These are phyloP conservation scores for Chydorus sphaericus DNA, from an alignment of 2,888 invertebrate genomes.

Conservation along the genomic window DNA sequence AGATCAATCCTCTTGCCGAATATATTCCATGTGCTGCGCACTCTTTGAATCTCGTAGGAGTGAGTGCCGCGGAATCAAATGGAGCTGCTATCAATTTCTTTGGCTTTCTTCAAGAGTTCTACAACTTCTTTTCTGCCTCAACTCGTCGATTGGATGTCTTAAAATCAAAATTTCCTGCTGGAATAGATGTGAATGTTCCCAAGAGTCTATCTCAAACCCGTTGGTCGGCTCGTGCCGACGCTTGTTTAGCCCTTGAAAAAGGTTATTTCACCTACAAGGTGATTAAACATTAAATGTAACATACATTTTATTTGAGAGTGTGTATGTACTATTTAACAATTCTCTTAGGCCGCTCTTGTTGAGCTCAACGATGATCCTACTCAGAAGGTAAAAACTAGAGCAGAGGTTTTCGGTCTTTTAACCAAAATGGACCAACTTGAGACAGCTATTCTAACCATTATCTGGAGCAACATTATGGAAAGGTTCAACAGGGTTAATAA, in stretches of 20 bases:
- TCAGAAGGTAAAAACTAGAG: not conserved
- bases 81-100: not conserved
- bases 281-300: too few species aligned
- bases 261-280: not conserved
- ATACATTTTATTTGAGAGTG: too few species aligned
- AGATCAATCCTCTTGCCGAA: not conserved
- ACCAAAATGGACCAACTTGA: not conserved
- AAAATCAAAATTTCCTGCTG: not conserved
- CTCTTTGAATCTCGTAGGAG: not conserved
- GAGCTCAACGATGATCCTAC: not conserved
- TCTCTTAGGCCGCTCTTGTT: not conserved
- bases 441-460: not conserved
- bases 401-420: not conserved
- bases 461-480: slow-evolving; percentile 1
- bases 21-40: not conserved
- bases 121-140: slow-evolving; percentile 1
- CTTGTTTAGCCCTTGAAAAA: not conserved
- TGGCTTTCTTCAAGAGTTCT: not conserved
- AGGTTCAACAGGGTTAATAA: not conserved
- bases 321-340: too few species aligned
- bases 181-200: not conserved
- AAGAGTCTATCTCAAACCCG: not conserved
- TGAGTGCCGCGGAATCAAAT: not conserved
- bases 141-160: not conserved
- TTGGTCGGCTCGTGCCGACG: not conserved